Evolutionary conservation across 2,888 invertebrate species (phyloP).

Genomic region (Auanema sp.): DNA sequence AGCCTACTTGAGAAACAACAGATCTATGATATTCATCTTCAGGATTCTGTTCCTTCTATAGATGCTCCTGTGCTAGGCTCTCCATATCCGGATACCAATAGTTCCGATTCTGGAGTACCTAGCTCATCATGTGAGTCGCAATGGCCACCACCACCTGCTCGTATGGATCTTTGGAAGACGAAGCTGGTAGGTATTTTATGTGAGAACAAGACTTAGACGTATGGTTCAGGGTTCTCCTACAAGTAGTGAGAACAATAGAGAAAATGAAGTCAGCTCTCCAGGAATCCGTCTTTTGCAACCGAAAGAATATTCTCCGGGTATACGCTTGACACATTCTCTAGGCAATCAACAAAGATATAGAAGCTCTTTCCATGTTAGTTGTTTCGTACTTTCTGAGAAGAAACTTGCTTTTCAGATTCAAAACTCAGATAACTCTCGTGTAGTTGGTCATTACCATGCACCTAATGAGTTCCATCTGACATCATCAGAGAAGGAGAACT

Average conservation of each 20-base stretch:
- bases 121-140: constrained; percentile 11
- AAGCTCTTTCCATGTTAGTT: constrained; percentile 34
- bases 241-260: too few relatives aligned
- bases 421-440: constrained; percentile 23
- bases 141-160: constrained; percentile 13
- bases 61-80: constrained; percentile 43
- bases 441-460: constrained; percentile 43
- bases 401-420: constrained; percentile 12
- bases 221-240: too few relatives aligned
- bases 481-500: constrained; percentile 13
- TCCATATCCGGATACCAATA: constrained; percentile 20
- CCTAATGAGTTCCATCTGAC: constrained; percentile 39
- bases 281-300: constrained; percentile 33
- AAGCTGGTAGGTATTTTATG: neutral
- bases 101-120: constrained; percentile 20
- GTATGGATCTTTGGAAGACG: neutral
- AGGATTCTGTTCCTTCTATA: constrained; percentile 49
- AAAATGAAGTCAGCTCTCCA: constrained; percentile 19
- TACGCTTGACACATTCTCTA: constrained; percentile 12
- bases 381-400: neutral
- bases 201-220: too few relatives aligned
- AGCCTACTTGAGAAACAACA: neutral
- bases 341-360: constrained; percentile 18
- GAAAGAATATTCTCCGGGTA: constrained; percentile 20
- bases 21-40: neutral